phyloP scores from a whole-genome alignment of 37 sponge, comb jelly and placozoan genomes.

The Spongilla lacustris region DNA sequence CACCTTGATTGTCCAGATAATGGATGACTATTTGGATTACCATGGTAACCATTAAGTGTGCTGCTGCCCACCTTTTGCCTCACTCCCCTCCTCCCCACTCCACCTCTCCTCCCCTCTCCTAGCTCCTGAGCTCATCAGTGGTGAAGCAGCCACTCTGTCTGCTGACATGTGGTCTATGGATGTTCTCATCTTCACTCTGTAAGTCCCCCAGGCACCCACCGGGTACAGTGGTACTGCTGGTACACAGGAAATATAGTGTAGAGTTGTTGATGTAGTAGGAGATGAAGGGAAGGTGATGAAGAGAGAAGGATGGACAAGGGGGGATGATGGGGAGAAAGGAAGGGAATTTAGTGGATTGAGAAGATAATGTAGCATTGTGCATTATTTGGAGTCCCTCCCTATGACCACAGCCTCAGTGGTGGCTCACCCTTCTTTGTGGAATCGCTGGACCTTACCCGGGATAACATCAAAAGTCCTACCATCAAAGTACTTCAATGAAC shows the following conservation, averaged over 20 bases:
- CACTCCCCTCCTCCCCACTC: background rate
- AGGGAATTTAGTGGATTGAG: background rate
- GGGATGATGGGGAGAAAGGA: background rate
- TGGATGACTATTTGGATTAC: slow-evolving; percentile 20
- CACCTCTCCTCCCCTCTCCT: background rate
- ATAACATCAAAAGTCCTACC: slow-evolving; percentile 62
- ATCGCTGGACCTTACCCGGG: slow-evolving; percentile 51
- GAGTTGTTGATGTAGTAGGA: background rate
- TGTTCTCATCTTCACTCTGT: slow-evolving; percentile 54
- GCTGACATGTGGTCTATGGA: slow-evolving; percentile 82
- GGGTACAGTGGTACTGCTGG: no score
- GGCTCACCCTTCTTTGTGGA: slow-evolving; percentile 64
- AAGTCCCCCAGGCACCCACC: slow-evolving; percentile 22
- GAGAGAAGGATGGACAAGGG: background rate
- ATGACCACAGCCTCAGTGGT: no score
- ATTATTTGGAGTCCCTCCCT: background rate
- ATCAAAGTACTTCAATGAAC: slow-evolving; percentile 30
- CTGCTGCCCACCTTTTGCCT: background rate
- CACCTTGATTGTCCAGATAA: slow-evolving; percentile 3
- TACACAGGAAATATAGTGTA: no score
- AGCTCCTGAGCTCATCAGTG: slow-evolving; percentile 79
- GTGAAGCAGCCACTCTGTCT: slow-evolving; percentile 50
- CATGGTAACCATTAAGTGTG: slow-evolving; percentile 20
- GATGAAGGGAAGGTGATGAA: background rate
- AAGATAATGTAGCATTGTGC: background rate